Percentiles rank a stretch among this genome's conserved stretches.
These are phyloP conservation scores for Ardeotis arabs DNA, from an alignment of 2,113 vertebrate species.

Conservation along the genomic window DNA sequence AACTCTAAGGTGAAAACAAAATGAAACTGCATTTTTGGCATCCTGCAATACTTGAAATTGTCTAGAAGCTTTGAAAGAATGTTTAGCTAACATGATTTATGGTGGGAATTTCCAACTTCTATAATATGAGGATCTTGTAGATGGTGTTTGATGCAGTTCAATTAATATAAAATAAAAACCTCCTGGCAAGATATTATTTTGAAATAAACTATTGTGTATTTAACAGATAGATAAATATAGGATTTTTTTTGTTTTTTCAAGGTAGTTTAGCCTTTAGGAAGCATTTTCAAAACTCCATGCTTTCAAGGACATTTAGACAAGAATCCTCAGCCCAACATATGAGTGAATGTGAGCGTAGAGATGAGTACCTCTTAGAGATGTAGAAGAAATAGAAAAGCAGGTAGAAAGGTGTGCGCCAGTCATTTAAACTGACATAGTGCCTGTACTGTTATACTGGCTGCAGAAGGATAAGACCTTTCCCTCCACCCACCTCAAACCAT, in stretches of 20 bases:
- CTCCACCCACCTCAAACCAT: rapidly evolving
- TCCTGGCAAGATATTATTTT: slow-evolving; percentile 55
- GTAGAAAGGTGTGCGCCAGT: background rate
- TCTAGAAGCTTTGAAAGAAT: slow-evolving; percentile 49
- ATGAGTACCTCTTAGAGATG: background rate
- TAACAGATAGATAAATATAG: slow-evolving; percentile 44
- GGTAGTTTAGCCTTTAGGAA: background rate
- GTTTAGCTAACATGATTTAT: slow-evolving; percentile 66
- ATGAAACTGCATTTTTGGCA: slow-evolving; percentile 62
- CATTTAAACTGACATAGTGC: background rate
- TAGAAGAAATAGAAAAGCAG: background rate
- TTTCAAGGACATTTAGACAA: background rate
- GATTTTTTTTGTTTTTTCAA: background rate
- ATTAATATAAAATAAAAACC: slow-evolving; percentile 55
- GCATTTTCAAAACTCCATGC: background rate
- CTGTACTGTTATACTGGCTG: background rate
- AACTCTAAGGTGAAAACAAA: slow-evolving; percentile 40
- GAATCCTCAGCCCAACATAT: background rate
- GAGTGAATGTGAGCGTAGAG: background rate
- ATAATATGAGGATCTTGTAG: slow-evolving; percentile 36
- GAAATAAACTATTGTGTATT: slow-evolving; percentile 34
- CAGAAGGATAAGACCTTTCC: background rate
- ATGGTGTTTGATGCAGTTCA: slow-evolving; percentile 41
- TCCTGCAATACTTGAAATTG: slow-evolving; percentile 17
- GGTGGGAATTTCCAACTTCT: slow-evolving; percentile 70